phyloP scores from a whole-genome alignment of 2,888 invertebrate species.

The Idaea aversata region DNA sequence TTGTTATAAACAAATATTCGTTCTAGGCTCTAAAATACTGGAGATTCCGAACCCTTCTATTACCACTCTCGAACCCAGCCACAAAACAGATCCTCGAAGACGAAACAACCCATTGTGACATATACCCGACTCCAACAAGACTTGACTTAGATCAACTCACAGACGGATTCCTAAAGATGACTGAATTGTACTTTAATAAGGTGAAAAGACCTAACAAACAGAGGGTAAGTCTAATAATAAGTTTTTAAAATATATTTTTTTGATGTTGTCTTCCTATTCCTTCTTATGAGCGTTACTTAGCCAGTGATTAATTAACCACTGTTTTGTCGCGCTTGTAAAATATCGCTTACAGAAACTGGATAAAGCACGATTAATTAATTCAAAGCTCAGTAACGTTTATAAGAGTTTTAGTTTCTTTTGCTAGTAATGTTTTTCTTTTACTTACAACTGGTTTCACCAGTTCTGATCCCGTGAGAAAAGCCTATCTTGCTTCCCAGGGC shows the following conservation, averaged over 20 bases:
- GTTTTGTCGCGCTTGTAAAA: too few relatives aligned
- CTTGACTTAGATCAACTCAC: constrained; percentile 83
- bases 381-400: too few relatives aligned
- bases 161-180: constrained; percentile 89
- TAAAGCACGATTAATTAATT: too few relatives aligned
- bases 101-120: constrained; percentile 87
- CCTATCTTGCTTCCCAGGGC: neutral
- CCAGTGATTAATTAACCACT: too few relatives aligned
- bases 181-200: constrained; percentile 93
- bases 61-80: constrained; percentile 90
- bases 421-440: too few relatives aligned
- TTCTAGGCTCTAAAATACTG: constrained; percentile 90
- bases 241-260: neutral
- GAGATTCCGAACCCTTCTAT: constrained; percentile 93
- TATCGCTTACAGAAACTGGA: too few relatives aligned
- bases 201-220: constrained; percentile 90
- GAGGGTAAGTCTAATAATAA: constrained; percentile 82
- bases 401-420: too few relatives aligned
- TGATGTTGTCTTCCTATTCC: neutral
- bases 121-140: constrained; percentile 85
- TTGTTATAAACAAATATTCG: neutral
- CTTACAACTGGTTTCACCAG: too few relatives aligned
- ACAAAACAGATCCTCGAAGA: constrained; percentile 89
- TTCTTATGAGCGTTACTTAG: neutral
- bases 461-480: too few relatives aligned